phyloP scores from a whole-genome alignment of 1,140 invertebrate genomes.

The Drosophila cardini region DNA sequence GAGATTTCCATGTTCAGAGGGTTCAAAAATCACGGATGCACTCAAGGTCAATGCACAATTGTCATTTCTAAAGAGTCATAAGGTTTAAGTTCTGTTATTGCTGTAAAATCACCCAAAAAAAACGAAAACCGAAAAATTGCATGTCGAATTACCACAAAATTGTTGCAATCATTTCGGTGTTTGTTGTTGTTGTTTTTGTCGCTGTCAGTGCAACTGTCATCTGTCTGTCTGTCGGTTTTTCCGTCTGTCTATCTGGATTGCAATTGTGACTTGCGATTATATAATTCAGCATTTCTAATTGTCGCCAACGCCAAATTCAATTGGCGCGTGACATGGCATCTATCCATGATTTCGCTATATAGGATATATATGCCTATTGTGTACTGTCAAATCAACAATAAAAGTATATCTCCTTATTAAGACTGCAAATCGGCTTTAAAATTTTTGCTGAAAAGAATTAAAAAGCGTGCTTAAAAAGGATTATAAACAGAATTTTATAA shows the following conservation, averaged over 20 bases:
- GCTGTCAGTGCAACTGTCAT: constrained; percentile 13
- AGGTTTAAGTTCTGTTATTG: neutral
- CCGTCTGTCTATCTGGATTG: neutral
- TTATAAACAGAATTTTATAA: too few relatives aligned
- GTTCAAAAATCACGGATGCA: constrained; percentile 1
- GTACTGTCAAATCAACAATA: neutral
- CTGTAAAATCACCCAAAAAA: constrained; percentile 1
- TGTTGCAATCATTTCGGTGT: constrained; percentile 42
- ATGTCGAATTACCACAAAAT: constrained; percentile 40
- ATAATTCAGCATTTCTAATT: constrained; percentile 28
- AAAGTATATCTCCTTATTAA: neutral
- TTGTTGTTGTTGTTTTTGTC: neutral
- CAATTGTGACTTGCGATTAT: constrained; percentile 25
- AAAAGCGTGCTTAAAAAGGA: too few relatives aligned
- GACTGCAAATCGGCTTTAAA: neutral
- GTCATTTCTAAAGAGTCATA: neutral
- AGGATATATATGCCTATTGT: constrained; percentile 18
- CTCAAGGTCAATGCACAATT: constrained; percentile 2
- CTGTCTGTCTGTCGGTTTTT: neutral
- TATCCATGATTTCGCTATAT: constrained; percentile 23
- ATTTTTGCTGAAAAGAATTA: too few relatives aligned
- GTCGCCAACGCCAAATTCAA: constrained; percentile 23
- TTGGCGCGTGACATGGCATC: constrained; percentile 27
- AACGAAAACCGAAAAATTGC: constrained; percentile 20
- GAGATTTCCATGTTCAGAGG: constrained; percentile 9